Evolutionary conservation across 2,888 invertebrate genomes (phyloP), one percentile per base, ranked within the genome.

Genomic region (Zelleria hepariella): DNA sequence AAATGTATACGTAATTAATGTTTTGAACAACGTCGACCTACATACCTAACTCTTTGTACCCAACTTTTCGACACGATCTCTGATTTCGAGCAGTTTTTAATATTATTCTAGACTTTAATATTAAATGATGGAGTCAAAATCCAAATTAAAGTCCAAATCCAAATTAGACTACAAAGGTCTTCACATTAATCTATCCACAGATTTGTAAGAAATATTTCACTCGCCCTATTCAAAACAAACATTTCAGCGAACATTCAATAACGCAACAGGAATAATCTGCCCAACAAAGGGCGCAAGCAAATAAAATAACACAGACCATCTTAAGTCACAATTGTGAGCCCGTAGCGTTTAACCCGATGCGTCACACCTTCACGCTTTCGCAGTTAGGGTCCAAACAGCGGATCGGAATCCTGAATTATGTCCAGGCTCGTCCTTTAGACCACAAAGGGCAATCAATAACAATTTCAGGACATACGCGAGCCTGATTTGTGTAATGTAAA

Each of bases 361-460:
- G 71, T 69, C 74, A 70, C 71, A 68, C 66, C 72, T 68, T 60
- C 68, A 68, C 70, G 73, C 67, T 65, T 66, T 64, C 61, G 65
- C 68, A 59, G 65, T 59, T 60, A 61, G 67, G 69, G 78, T 77
- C 77, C 78, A 77, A 82, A 80, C 82, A 80, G 71, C 80, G 73
- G 66, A 71, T 72, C 79, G 70, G 75, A 73, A 84, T 80, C 80
- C 80, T 85, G 78, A 86, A 64, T 84, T 84, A 86, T 80, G 75
- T 60, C 26, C 54, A 23, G 5, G 42, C 47, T 27, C 58, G 52
- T 58, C 55, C 59, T 56, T 66, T 61, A 62, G 63, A 25, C 51
- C 62, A 86, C 84, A 86, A 84, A 82, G 78, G 72, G 75, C 73
- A 78, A 85, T 86, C 86, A 86, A 86, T 86, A 84, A 84, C 82